Percentiles rank a stretch among this genome's conserved stretches.
These are phyloP conservation scores for Tortrix viridana DNA, from an alignment of 2,888 invertebrate species.

Conservation along the genomic window DNA sequence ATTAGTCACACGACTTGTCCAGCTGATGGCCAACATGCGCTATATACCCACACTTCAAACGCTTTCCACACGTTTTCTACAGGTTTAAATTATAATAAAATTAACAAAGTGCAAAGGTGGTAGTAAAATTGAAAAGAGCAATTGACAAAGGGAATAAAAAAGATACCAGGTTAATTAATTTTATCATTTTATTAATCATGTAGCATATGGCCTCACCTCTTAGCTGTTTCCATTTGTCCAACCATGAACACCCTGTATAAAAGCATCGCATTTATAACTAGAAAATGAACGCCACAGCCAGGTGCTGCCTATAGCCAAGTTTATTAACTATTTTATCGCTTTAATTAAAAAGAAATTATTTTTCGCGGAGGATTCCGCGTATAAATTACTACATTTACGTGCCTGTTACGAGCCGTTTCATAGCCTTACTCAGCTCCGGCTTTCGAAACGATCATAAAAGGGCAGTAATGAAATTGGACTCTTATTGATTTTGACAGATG, in stretches of 20 bases:
- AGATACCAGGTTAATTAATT: no score
- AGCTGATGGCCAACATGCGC: no score
- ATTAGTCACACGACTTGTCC: no score
- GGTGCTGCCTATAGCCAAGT: conserved; percentile 31
- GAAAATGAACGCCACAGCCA: conserved; percentile 29
- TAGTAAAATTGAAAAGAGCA: no score
- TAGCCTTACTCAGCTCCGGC: conserved; percentile 25
- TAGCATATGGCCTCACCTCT: no score
- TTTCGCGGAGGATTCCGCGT: conserved; percentile 30
- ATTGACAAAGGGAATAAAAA: no score
- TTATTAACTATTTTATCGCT: conserved; percentile 37
- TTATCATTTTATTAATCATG: no score
- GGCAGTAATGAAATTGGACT: conserved; percentile 22
- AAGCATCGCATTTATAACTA: conserved; percentile 21
- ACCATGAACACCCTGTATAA: conserved; percentile 36
- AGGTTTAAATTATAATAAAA: no score
- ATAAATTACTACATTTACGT: conserved; percentile 35
- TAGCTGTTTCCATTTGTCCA: no score
- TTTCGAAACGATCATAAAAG: conserved; percentile 28
- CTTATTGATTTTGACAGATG: conserved; percentile 28
- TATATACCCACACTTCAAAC: no score
- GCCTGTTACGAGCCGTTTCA: conserved; percentile 25
- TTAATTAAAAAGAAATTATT: conserved; percentile 38
- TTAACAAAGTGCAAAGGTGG: no score
- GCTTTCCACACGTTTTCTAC: no score